phyloP scores from a whole-genome alignment of 2,113 vertebrate genomes.

The Aramus guarauna region DNA sequence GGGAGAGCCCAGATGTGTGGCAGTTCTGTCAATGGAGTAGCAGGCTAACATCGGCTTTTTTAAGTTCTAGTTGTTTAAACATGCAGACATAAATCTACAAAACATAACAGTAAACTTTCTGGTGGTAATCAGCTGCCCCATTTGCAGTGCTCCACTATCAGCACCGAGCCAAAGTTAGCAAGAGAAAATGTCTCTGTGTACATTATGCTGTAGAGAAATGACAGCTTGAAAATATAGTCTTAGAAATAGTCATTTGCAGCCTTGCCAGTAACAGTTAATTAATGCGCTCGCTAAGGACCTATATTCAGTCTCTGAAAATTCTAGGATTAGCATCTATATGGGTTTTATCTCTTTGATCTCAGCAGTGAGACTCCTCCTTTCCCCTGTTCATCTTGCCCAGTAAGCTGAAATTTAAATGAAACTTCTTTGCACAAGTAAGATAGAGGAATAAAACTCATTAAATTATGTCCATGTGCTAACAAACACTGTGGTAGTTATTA shows the following conservation, averaged over 20 bases:
- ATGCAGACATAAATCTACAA: background rate
- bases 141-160: background rate
- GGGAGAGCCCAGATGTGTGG: background rate
- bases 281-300: background rate
- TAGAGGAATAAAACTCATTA: background rate
- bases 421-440: background rate
- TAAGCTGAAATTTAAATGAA: slow-evolving; percentile 15
- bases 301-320: background rate
- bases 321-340: background rate
- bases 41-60: background rate
- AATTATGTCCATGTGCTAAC: background rate
- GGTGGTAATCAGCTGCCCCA: background rate
- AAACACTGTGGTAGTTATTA: background rate
- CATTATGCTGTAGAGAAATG: background rate
- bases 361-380: background rate
- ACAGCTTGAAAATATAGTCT: background rate
- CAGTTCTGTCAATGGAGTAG: background rate
- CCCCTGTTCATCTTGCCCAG: background rate
- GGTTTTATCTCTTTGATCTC: slow-evolving; percentile 11
- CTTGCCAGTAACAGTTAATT: background rate
- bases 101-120: background rate
- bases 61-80: background rate
- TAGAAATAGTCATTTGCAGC: background rate
- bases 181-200: background rate
- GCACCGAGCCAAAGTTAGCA: background rate